Evolutionary conservation across 2,797 vertebrate species (phyloP), one percentile per base, ranked within the genome.

Genomic region (Pteropus rufus): DNA sequence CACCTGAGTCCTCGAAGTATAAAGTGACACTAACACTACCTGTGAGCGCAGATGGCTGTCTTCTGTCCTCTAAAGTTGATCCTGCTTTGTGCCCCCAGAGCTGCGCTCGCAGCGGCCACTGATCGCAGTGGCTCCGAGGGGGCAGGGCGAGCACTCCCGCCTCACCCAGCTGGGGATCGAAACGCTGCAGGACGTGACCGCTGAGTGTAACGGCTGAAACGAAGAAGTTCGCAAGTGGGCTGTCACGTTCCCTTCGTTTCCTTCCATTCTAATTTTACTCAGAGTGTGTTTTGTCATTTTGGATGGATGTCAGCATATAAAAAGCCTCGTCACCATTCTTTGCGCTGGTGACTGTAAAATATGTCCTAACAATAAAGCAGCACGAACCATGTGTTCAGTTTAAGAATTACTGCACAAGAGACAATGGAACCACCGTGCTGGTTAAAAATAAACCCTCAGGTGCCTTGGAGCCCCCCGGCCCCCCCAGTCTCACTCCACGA

Each of bases 131-230:
- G 49, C 16, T 16, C 12, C 8, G 34, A 36, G 24, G 11, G 3
- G 29, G 26, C 52, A n/a, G 10, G 52, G 31, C 0, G 2, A n/a
- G 34, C 1, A 0, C 10, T 1, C 19, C 62, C 26, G 11, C 7
- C 73, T 19, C 7, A 19, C 58, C 31, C n/a, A 12, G 15, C 5
- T 14, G 7, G 23, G 52, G 54, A 49, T 7, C 16, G 49, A 31
- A 70, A 46, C 3, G 8, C 58, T 23, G 29, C 10, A 3, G 1
- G 3, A 34, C 0, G 4, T 2, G 8, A 52, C 0, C 65, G 1
- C 60, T 49, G 34, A 36, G 41, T 15, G 19, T 24, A 76, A 76
- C 5, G 5, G 58, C 21, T 4, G 16, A 1, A 16, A 16, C 1
- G 49, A 49, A 16, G 49, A 49, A 15, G 49, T 49, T 16, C 49